Evolutionary conservation across 2,888 invertebrate species (phyloP).

Genomic region (Hydroisotoma schaefferi): DNA sequence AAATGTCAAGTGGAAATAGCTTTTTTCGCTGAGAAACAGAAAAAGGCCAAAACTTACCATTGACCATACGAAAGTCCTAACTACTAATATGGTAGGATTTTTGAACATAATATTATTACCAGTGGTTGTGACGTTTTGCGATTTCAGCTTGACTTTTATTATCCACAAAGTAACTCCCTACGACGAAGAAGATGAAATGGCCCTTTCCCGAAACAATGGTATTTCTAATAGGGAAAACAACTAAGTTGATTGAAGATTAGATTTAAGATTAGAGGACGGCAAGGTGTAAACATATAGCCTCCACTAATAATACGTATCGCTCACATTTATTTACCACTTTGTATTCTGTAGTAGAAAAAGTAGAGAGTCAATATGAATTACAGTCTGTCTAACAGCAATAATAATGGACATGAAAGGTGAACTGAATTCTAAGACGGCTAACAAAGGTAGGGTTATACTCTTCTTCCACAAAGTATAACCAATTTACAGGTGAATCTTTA

Average conservation of each 20-base stretch:
- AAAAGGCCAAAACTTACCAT: too few relatives aligned
- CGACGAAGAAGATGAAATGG: not conserved
- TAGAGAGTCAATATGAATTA: too few relatives aligned
- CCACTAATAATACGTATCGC: too few relatives aligned
- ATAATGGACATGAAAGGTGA: not conserved
- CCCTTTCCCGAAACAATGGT: conserved; percentile 4
- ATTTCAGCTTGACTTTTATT: not conserved
- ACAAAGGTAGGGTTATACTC: too few relatives aligned
- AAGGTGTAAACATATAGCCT: conserved; percentile 3
- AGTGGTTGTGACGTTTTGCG: not conserved
- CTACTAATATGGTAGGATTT: not conserved
- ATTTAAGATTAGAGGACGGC: conserved; percentile 4
- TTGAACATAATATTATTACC: not conserved
- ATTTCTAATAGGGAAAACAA: not conserved
- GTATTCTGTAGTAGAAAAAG: too few relatives aligned
- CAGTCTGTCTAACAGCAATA: conserved; percentile 1
- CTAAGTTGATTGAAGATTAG: conserved; percentile 4
- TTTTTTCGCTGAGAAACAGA: too few relatives aligned
- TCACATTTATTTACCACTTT: too few relatives aligned
- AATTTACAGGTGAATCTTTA: too few relatives aligned
- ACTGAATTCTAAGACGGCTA: not conserved
- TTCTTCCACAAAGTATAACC: too few relatives aligned
- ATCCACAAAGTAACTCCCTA: not conserved
- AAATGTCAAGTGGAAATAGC: not conserved
- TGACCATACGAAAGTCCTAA: too few relatives aligned